phyloP scores from a whole-genome alignment of 2,113 vertebrate genomes.

The Malurus elegans region DNA sequence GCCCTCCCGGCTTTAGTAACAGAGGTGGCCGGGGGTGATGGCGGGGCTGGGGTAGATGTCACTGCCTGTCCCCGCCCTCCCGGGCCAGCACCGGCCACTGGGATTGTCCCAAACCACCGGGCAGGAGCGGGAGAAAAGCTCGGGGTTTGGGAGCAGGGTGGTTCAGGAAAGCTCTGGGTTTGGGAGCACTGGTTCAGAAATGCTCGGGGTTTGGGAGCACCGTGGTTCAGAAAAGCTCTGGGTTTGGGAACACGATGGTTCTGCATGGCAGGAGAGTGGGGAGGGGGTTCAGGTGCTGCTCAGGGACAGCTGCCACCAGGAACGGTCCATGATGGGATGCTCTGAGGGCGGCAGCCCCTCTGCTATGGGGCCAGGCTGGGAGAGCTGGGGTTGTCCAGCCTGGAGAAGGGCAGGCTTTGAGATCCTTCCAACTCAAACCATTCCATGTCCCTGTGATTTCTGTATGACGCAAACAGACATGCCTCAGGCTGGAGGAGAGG shows the following conservation, averaged over 20 bases:
- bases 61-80: background rate
- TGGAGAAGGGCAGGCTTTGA: background rate
- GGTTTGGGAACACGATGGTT: fast-evolving
- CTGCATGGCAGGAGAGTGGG: background rate
- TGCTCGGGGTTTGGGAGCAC: background rate
- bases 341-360: background rate
- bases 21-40: background rate
- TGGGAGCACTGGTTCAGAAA: background rate
- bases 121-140: background rate
- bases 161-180: background rate
- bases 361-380: background rate
- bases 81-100: fast-evolving
- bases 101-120: background rate
- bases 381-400: background rate
- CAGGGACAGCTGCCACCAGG: background rate
- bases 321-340: background rate
- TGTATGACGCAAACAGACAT: fast-evolving
- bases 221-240: background rate
- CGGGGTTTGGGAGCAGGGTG: fast-evolving
- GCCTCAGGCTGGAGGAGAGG: background rate
- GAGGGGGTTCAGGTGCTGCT: background rate
- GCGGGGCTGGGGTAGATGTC: background rate
- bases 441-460: background rate
- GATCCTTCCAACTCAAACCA: background rate
- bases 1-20: background rate